Percentiles rank a stretch among this genome's conserved stretches.
These are phyloP conservation scores for Drosophila hamatofila DNA, from an alignment of 2,888 invertebrate genomes.

Conservation along the genomic window DNA sequence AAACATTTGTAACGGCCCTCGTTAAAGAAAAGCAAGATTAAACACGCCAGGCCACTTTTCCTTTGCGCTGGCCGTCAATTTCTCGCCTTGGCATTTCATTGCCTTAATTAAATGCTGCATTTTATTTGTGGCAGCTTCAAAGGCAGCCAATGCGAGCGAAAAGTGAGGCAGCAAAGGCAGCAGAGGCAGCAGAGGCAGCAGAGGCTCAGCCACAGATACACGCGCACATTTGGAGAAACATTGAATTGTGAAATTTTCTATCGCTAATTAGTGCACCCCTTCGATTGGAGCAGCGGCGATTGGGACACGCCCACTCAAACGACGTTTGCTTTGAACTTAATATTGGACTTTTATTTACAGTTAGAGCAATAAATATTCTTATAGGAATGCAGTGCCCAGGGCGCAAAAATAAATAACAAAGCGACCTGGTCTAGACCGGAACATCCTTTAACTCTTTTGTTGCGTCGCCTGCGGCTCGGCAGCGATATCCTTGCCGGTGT, in stretches of 20 bases:
- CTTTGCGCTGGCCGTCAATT: slow-evolving; percentile 57
- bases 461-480: slow-evolving; percentile 62
- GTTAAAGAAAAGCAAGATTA: slow-evolving; percentile 56
- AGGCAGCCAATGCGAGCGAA: slow-evolving; percentile 38
- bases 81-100: slow-evolving; percentile 73
- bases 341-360: slow-evolving; percentile 67
- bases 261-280: slow-evolving; percentile 56
- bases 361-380: slow-evolving; percentile 70
- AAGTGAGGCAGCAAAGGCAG: slow-evolving; percentile 18
- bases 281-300: neutral
- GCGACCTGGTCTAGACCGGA: slow-evolving; percentile 5
- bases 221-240: slow-evolving; percentile 53
- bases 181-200: slow-evolving; percentile 5
- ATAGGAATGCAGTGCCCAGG: slow-evolving; percentile 68
- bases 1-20: slow-evolving; percentile 49
- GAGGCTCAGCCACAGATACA: neutral
- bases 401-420: slow-evolving; percentile 64
- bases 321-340: slow-evolving; percentile 45
- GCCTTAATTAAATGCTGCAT: slow-evolving; percentile 77
- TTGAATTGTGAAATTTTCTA: slow-evolving; percentile 66
- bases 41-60: slow-evolving; percentile 76
- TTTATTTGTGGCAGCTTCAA: slow-evolving; percentile 68
- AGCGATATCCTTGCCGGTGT: slow-evolving; percentile 85
- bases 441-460: slow-evolving; percentile 57
- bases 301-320: slow-evolving; percentile 4